Evolutionary conservation across 1,140 invertebrate genomes (phyloP).

Genomic region (Drosophila kepulauana): DNA sequence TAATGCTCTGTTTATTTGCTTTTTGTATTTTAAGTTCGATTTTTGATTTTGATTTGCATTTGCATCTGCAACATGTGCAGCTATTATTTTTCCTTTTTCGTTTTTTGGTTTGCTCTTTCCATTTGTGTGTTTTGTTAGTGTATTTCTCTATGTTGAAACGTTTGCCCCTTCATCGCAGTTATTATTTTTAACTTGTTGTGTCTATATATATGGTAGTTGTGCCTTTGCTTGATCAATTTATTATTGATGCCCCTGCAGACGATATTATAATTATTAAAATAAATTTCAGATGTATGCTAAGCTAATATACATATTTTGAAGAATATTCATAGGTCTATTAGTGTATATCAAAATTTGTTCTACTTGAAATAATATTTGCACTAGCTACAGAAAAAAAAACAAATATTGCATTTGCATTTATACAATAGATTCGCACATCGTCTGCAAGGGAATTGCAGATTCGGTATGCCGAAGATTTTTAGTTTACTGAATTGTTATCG

Average conservation of each 20-base stretch:
- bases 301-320: too few species aligned
- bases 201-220: background rate
- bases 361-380: too few species aligned
- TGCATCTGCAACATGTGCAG: slow-evolving; percentile 17
- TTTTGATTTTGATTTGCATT: slow-evolving; percentile 65
- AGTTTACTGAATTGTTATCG: slow-evolving; percentile 12
- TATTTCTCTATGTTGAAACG: background rate
- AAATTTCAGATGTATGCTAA: background rate
- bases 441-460: background rate
- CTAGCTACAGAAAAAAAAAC: too few species aligned
- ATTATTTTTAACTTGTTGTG: background rate
- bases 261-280: background rate
- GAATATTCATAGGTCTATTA: too few species aligned
- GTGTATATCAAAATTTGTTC: too few species aligned
- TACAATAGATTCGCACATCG: background rate
- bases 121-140: background rate
- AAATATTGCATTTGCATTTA: too few species aligned
- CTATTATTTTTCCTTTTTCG: background rate
- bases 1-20: slow-evolving; percentile 21
- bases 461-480: background rate
- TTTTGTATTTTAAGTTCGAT: slow-evolving; percentile 68
- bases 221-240: slow-evolving; percentile 7
- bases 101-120: background rate
- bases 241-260: slow-evolving; percentile 16
- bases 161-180: background rate